Evolutionary conservation across 2,797 vertebrate genomes (phyloP), one percentile per base, ranked within the genome.

Genomic region (Macropodus opercularis): DNA sequence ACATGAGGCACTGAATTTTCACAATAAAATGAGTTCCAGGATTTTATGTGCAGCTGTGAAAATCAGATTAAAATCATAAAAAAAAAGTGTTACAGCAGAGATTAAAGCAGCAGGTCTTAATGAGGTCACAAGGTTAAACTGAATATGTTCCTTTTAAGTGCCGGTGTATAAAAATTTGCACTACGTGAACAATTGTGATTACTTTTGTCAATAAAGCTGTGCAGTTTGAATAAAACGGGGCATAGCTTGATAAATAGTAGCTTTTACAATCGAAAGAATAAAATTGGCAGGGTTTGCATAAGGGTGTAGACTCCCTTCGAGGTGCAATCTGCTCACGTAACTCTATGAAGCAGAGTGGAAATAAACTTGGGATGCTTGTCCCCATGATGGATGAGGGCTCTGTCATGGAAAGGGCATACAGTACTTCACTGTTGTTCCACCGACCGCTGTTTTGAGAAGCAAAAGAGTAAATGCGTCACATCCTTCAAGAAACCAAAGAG

Each of bases 381-480:
- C 62, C 74, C 50, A 76, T 90, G 91, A 92, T 90, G 84, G 84
- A 92, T 91, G 86, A 74, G 58, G 55, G 59, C 74, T 85, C 74
- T 75, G 80, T 85, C 79, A 67, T 79, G 66, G 77, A 90, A 87
- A 90, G 89, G 88, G 84, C 80, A 88, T 63, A n/a, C n/a, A n/a
- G n/a, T n/a, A 77, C 72, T 79, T 80, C 77, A 73, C 72, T 72
- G 80, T 83, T 86, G 75, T 88, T 86, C 83, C 80, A 59, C 76
- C 75, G 75, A 75, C 79, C 81, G 83, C 81, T 80, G 78, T 88
- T 87, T 85, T 84, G 75, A 87, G 65, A 84, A 83, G 80, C 68
- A 52, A 75, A 85, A 79, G 74, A 87, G 59, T 62, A 85, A 86
- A 79, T 64, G 51, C 60, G 43, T 34, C 56, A 62, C 68, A 76